phyloP scores from a whole-genome alignment of 2,113 vertebrate species.

The Anas platyrhynchos region DNA sequence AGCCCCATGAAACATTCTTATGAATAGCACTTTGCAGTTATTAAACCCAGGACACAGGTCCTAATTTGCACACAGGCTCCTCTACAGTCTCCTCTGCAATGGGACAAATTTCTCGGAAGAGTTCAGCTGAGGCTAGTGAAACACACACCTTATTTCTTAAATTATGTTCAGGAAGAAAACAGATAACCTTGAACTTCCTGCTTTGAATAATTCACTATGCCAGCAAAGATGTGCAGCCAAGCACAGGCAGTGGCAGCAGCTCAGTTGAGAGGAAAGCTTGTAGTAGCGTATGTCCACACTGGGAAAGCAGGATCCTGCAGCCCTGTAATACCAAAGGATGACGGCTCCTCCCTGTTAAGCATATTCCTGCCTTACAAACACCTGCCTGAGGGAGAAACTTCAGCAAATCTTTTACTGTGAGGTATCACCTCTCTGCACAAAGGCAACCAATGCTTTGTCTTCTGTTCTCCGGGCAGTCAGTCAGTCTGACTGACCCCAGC shows the following conservation, averaged over 20 bases:
- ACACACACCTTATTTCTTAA: background rate
- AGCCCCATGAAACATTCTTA: background rate
- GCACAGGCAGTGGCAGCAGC: background rate
- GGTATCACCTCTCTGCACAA: background rate
- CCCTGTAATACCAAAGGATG: background rate
- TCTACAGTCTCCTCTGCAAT: background rate
- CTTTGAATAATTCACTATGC: background rate
- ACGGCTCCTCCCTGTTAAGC: background rate
- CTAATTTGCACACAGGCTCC: background rate
- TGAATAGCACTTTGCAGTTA: background rate
- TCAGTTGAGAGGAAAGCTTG: background rate
- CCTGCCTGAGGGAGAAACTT: background rate
- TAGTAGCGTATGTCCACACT: background rate
- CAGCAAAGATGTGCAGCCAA: background rate
- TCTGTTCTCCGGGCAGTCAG: background rate
- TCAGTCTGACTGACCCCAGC: no score
- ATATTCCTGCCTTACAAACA: background rate
- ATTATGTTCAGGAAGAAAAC: background rate
- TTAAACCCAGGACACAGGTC: background rate
- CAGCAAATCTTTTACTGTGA: background rate
- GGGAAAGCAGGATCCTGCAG: conserved; percentile 1
- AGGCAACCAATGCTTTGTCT: background rate
- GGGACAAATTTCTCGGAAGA: background rate
- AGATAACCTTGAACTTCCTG: background rate
- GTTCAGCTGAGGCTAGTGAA: background rate